phyloP scores from a whole-genome alignment of 2,888 invertebrate genomes.

The Linyphia triangularis region DNA sequence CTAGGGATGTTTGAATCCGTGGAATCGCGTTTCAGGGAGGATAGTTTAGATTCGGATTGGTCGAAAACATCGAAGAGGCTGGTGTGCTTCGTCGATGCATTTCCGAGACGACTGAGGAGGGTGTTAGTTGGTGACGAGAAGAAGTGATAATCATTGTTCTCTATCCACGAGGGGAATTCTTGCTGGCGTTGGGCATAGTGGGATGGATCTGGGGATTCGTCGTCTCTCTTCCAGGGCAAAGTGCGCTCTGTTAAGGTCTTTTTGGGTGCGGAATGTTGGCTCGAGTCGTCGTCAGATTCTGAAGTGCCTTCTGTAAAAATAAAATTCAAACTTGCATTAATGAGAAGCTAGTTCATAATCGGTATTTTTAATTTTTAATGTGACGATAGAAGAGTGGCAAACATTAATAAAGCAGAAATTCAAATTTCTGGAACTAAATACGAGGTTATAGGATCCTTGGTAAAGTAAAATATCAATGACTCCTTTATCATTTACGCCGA shows the following conservation, averaged over 20 bases:
- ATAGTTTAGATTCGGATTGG: neutral
- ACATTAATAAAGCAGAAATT: no score
- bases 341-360: neutral
- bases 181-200: conserved; percentile 84
- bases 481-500: no score
- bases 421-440: no score
- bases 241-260: conserved; percentile 91
- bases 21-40: neutral
- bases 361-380: neutral
- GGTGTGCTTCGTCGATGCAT: conserved; percentile 19
- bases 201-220: conserved; percentile 84
- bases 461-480: no score
- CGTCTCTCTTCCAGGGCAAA: conserved; percentile 86
- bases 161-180: conserved; percentile 97
- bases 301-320: conserved; percentile 36
- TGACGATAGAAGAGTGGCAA: no score
- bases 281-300: conserved; percentile 52
- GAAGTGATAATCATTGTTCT: conserved; percentile 95
- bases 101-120: conserved; percentile 84
- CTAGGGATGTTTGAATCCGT: no score
- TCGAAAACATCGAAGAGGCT: conserved; percentile 65
- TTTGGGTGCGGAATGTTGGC: conserved; percentile 3
- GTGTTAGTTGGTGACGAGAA: conserved; percentile 95
- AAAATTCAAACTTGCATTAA: no score
- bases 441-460: no score